Conservation (phyloP, 2,888 invertebrate species). For the Ypsolopha sequella region DNA sequence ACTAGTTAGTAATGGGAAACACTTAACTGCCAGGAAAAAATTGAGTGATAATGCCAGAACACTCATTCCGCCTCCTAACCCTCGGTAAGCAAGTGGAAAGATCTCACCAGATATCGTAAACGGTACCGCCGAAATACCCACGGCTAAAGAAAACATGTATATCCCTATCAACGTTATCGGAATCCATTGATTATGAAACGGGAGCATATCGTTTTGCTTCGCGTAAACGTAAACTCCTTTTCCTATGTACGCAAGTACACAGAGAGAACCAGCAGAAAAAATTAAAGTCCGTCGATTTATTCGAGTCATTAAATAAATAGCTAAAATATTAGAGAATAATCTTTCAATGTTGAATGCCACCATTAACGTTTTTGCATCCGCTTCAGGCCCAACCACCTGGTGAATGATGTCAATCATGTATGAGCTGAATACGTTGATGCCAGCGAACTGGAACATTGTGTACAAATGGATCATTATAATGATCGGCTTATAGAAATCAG, state of each 20-base stretch:
- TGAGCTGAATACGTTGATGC: conserved; percentile 77
- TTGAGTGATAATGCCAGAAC: conserved; percentile 73
- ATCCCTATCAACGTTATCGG: conserved; percentile 59
- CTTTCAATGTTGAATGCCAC: conserved; percentile 74
- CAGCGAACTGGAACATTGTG: conserved; percentile 76
- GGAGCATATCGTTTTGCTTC: conserved; percentile 31
- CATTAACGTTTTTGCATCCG: conserved; percentile 70
- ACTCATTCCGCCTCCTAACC: conserved; percentile 75
- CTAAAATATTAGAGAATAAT: conserved; percentile 70
- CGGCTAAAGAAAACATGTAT: conserved; percentile 70
- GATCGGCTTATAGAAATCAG: conserved; percentile 72
- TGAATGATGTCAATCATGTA: conserved; percentile 76
- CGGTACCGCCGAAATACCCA: conserved; percentile 76
- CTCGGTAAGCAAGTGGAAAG: conserved; percentile 73
- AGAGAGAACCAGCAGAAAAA: conserved; percentile 70
- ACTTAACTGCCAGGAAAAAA: conserved; percentile 76
- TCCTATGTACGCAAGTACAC: conserved; percentile 68
- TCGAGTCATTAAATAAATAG: conserved; percentile 71
- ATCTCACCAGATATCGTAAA: conserved; percentile 81
- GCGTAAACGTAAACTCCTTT: conserved; percentile 57
- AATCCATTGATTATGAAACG: conserved; percentile 51
- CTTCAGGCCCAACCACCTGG: conserved; percentile 69
- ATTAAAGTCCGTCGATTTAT: conserved; percentile 72
- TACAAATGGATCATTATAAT: conserved; percentile 73
- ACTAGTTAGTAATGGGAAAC: conserved; percentile 68